Evolutionary conservation across 2,888 invertebrate genomes (phyloP).

Genomic region (Xanthia togata): DNA sequence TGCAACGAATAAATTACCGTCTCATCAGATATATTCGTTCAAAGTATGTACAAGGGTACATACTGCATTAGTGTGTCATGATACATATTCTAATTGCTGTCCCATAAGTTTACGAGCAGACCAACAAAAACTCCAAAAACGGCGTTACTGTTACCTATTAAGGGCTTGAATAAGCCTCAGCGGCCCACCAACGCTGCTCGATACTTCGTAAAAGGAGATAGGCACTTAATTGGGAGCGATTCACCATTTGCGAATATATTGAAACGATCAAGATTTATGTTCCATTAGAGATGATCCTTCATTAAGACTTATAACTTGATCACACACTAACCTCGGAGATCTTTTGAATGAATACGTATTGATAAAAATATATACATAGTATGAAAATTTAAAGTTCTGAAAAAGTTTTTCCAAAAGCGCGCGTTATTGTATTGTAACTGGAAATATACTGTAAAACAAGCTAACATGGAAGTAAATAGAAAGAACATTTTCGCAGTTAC

Average conservation of each 20-base stretch:
- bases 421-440: not conserved
- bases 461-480: not conserved
- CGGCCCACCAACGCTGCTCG: constrained; percentile 57
- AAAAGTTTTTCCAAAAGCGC: not conserved
- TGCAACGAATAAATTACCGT: constrained; percentile 22
- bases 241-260: constrained; percentile 66
- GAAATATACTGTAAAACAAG: not conserved
- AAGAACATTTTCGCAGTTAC: not conserved
- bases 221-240: constrained; percentile 65
- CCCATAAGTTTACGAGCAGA: constrained; percentile 57
- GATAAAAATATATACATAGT: not conserved
- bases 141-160: constrained; percentile 67
- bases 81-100: constrained; percentile 54
- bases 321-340: not conserved
- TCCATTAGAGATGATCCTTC: constrained; percentile 48
- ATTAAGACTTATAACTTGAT: constrained; percentile 19
- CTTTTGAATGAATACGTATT: not conserved
- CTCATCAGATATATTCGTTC: constrained; percentile 33
- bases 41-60: constrained; percentile 41
- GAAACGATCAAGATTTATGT: constrained; percentile 58
- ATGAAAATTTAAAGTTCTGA: not conserved
- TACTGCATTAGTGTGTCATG: constrained; percentile 41
- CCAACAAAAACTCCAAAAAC: constrained; percentile 66
- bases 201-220: constrained; percentile 65
- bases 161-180: constrained; percentile 60